Evolutionary conservation across 2,888 invertebrate species (phyloP).

Genomic region (Harmothoe impar): DNA sequence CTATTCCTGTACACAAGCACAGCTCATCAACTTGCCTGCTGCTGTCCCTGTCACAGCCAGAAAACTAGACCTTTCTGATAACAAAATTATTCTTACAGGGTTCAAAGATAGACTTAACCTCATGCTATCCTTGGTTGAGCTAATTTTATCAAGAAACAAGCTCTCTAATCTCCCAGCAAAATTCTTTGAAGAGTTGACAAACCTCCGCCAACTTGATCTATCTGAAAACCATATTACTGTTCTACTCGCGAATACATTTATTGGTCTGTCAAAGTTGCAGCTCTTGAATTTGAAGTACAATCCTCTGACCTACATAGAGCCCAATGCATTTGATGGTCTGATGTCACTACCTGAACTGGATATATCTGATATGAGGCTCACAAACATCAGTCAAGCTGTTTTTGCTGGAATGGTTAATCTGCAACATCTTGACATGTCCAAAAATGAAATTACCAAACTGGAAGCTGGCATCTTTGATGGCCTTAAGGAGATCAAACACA

Average conservation of each 20-base stretch:
- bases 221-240: not conserved
- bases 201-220: constrained; percentile 32
- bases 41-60: not conserved
- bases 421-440: constrained; percentile 22
- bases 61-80: constrained; percentile 4
- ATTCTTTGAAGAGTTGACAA: not conserved
- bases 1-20: not conserved
- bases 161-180: not conserved
- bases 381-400: not conserved
- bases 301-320: not conserved
- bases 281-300: constrained; percentile 11
- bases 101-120: not conserved
- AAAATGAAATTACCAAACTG: not conserved
- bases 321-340: not conserved
- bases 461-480: not conserved
- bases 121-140: not conserved
- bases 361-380: not conserved
- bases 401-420: constrained; percentile 13
- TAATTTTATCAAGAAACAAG: not conserved
- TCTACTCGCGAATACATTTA: not conserved
- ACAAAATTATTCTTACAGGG: not conserved
- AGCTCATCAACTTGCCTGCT: not conserved
- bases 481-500: not conserved
- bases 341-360: not conserved
- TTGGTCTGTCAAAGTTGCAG: not conserved